These are phyloP conservation scores for Spodoptera exigua DNA, from an alignment of 2,888 invertebrate species.

Conservation along the genomic window DNA sequence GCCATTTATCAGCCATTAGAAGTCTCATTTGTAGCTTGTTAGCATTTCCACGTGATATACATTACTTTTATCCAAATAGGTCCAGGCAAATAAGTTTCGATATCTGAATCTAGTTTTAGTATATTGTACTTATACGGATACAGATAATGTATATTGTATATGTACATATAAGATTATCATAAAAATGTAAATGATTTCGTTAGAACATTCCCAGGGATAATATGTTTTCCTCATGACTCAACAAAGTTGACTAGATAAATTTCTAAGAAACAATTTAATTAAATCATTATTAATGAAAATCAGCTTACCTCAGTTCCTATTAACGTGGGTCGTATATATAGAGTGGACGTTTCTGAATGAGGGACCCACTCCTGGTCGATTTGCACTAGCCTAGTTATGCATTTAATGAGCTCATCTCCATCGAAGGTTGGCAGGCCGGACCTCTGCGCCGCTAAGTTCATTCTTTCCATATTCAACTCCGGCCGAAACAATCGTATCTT, in stretches of 20 bases:
- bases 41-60: too few species aligned
- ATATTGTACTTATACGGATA: too few species aligned
- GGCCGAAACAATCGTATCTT: conserved; percentile 98
- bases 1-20: too few species aligned
- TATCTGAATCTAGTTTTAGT: too few species aligned
- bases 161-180: too few species aligned
- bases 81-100: too few species aligned
- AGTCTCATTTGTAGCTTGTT: too few species aligned
- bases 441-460: conserved; percentile 95
- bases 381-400: conserved; percentile 94
- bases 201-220: too few species aligned
- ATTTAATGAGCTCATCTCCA: conserved; percentile 94
- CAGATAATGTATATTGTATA: too few species aligned
- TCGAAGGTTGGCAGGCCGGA: conserved; percentile 97
- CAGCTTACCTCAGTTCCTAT: conserved; percentile 98
- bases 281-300: conserved; percentile 4
- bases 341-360: conserved; percentile 95
- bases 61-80: too few species aligned
- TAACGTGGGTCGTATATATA: conserved; percentile 98
- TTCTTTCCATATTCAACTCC: conserved; percentile 97
- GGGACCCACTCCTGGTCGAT: conserved; percentile 99
- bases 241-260: background rate
- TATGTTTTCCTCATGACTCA: conserved; percentile 11
- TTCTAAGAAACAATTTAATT: background rate
- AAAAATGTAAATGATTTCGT: too few species aligned